These are phyloP conservation scores for Phenganax marumi DNA, from an alignment of 92 coral and sea anemone species.

Conservation along the genomic window DNA sequence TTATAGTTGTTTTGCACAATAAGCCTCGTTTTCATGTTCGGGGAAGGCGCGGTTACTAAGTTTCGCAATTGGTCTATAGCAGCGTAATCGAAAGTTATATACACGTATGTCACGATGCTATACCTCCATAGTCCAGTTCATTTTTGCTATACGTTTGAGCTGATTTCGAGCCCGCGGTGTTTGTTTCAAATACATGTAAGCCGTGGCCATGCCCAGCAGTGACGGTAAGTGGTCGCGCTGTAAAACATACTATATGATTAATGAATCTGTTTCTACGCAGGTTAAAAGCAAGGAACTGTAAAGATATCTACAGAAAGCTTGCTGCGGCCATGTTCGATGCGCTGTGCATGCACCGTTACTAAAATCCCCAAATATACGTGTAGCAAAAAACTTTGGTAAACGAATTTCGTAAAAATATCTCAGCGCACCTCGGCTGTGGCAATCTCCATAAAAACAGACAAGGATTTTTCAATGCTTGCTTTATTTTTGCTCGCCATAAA, in stretches of 20 bases:
- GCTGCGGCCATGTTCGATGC: too few species aligned
- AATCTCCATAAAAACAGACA: constrained; percentile 94
- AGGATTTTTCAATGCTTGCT: constrained; percentile 80
- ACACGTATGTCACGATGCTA: not conserved
- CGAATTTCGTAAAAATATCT: not conserved
- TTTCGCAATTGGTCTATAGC: too few species aligned
- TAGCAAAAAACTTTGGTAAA: not conserved
- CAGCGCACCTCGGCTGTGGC: constrained; percentile 81
- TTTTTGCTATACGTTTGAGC: constrained; percentile 93
- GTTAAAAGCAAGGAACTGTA: not conserved
- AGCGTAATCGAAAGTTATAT: too few species aligned
- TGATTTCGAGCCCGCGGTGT: constrained; percentile 99
- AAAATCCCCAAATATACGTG: not conserved
- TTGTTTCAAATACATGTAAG: constrained; percentile 97
- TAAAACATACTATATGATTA: not conserved
- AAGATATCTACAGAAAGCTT: not conserved
- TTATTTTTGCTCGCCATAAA: constrained; percentile 87
- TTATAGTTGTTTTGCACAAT: too few species aligned
- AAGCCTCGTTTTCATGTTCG: too few species aligned
- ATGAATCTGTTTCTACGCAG: not conserved
- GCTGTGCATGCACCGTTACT: too few species aligned
- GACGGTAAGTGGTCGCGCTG: constrained; percentile 92
- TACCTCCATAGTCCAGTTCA: constrained; percentile 99
- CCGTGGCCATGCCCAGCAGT: constrained; percentile 96
- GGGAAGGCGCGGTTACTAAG: too few species aligned